Conservation (phyloP, 2,888 invertebrate genomes). For the Apantesis nais region DNA sequence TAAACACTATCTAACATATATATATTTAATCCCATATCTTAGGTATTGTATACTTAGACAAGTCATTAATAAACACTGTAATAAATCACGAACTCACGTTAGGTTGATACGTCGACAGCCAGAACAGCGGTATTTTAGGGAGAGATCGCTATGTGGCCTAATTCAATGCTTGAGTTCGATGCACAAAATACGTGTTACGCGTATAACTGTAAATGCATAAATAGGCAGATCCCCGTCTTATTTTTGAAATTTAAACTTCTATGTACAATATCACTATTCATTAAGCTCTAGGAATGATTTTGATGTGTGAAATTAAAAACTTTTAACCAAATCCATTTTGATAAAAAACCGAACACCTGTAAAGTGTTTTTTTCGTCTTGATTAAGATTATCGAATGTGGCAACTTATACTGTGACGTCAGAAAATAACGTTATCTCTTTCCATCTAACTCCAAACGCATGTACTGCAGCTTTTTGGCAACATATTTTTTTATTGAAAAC, state of each 20-base stretch:
- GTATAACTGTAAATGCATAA: slow-evolving; percentile 85
- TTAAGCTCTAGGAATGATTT: slow-evolving; percentile 45
- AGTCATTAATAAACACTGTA: slow-evolving; percentile 52
- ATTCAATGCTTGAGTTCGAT: slow-evolving; percentile 85
- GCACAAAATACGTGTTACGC: slow-evolving; percentile 86
- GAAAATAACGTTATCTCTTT: slow-evolving; percentile 12
- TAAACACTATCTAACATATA: slow-evolving; percentile 65
- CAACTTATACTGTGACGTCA: slow-evolving; percentile 50
- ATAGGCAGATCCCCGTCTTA: slow-evolving; percentile 62
- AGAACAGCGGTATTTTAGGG: slow-evolving; percentile 87
- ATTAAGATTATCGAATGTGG: slow-evolving; percentile 43
- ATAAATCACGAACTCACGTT: slow-evolving; percentile 78
- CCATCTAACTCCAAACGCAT: background rate
- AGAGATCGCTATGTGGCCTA: slow-evolving; percentile 87
- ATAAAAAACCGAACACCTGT: slow-evolving; percentile 75
- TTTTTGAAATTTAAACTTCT: slow-evolving; percentile 26
- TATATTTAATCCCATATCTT: slow-evolving; percentile 53
- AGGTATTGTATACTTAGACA: slow-evolving; percentile 42
- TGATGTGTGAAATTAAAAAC: slow-evolving; percentile 67
- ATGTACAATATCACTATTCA: slow-evolving; percentile 30
- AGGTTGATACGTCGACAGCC: slow-evolving; percentile 85
- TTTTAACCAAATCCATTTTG: slow-evolving; percentile 79
- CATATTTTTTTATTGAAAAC: background rate
- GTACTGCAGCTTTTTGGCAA: background rate
- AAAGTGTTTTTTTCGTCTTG: slow-evolving; percentile 56